phyloP scores from a whole-genome alignment of 1,140 invertebrate genomes.

The Nebria ingens region DNA sequence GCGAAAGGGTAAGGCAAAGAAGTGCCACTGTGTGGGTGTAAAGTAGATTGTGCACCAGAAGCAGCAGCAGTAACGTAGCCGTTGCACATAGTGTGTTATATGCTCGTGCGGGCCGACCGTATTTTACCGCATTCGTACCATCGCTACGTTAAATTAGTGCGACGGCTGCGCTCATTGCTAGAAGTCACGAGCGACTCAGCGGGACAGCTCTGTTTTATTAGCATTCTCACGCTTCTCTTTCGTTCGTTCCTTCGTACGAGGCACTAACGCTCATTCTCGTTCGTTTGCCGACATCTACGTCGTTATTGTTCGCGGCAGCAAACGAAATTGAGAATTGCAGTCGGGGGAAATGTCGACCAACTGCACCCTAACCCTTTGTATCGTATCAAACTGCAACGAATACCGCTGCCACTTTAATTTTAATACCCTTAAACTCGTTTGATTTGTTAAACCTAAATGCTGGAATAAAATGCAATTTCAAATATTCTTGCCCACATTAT shows the following conservation, averaged over 20 bases:
- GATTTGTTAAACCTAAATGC: not conserved
- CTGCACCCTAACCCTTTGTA: too few relatives aligned
- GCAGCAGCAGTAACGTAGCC: too few relatives aligned
- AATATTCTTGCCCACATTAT: too few relatives aligned
- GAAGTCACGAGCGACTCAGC: not conserved
- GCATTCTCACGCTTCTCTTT: not conserved
- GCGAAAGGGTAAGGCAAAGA: not conserved
- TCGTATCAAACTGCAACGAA: not conserved
- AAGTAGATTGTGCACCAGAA: too few relatives aligned
- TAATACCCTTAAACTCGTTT: not conserved
- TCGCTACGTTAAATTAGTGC: not conserved
- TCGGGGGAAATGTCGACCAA: not conserved
- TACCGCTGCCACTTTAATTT: not conserved
- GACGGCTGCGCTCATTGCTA: not conserved
- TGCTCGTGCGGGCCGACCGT: not conserved
- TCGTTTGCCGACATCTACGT: too few relatives aligned
- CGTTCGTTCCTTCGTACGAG: too few relatives aligned
- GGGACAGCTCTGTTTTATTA: not conserved
- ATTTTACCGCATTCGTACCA: not conserved
- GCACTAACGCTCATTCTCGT: too few relatives aligned
- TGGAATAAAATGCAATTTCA: not conserved
- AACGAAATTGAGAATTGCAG: not conserved
- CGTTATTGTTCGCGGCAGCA: not conserved
- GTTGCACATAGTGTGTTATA: too few relatives aligned
- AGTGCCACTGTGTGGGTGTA: too few relatives aligned